phyloP scores from a whole-genome alignment of 2,797 vertebrate genomes.

The Helicolenus hilgendorfi region DNA sequence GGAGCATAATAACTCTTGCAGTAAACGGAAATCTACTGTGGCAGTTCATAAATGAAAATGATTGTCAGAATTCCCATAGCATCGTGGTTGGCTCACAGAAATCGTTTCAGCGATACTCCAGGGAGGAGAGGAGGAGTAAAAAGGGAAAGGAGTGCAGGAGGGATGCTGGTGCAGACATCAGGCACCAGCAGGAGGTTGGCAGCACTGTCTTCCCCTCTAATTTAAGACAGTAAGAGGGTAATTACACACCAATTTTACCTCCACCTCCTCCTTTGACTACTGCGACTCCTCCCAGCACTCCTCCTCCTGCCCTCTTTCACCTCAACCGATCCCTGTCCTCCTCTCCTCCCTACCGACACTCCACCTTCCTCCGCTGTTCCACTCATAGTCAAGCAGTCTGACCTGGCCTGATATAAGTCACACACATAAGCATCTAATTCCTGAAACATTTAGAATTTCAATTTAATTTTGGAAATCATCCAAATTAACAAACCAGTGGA shows the following conservation, averaged over 20 bases:
- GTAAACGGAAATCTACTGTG: background rate
- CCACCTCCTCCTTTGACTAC: conserved; percentile 35
- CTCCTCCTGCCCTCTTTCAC: conserved; percentile 24
- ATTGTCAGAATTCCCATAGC: background rate
- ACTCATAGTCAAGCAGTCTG: background rate
- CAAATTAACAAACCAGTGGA: background rate
- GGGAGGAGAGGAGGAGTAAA: background rate
- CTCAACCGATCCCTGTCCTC: background rate
- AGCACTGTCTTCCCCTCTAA: conserved; percentile 57
- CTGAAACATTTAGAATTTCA: background rate
- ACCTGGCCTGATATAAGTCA: background rate
- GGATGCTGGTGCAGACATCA: conserved; percentile 15
- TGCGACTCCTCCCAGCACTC: conserved; percentile 35
- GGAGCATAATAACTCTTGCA: background rate
- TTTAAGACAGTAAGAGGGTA: conserved; percentile 58
- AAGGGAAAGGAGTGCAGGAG: conserved; percentile 1
- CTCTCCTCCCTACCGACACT: background rate
- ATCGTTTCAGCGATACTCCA: background rate
- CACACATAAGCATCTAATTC: background rate
- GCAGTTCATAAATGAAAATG: background rate
- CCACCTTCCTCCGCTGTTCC: background rate
- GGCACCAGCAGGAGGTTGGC: conserved; percentile 37
- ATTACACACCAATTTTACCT: conserved; percentile 68
- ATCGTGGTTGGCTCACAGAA: background rate
- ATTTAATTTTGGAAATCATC: background rate